Percentiles rank a stretch among this genome's conserved stretches.
Conservation (phyloP, 2,113 vertebrate species). For the Aplodontia rufa region DNA sequence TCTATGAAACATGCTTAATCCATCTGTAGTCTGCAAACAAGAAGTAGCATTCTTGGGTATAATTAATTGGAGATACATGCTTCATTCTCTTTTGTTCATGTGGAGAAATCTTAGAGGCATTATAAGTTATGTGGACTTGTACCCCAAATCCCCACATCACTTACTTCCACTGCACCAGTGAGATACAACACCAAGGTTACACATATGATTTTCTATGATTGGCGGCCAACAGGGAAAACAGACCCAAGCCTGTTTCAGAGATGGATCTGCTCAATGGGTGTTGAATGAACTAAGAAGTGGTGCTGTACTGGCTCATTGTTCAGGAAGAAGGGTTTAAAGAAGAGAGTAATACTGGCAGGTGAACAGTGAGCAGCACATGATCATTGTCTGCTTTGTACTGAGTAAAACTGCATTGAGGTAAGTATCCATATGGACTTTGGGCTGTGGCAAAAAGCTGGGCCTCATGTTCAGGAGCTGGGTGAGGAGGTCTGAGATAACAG, state of each 20-base stretch:
- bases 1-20: not conserved
- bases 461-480: not conserved
- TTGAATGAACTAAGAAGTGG: no score
- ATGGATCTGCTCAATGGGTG: not conserved
- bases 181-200: not conserved
- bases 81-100: not conserved
- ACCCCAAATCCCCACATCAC: not conserved
- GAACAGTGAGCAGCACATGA: not conserved
- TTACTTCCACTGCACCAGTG: not conserved
- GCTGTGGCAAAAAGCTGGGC: not conserved
- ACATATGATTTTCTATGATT: not conserved
- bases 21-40: not conserved
- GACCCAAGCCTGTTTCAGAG: not conserved
- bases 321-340: not conserved
- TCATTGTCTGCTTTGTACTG: rapidly evolving
- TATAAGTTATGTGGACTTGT: not conserved
- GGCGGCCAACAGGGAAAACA: not conserved
- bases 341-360: not conserved
- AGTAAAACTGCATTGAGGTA: no score
- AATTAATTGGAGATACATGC: not conserved
- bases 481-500: not conserved
- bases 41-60: not conserved
- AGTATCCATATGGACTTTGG: not conserved
- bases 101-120: not conserved
- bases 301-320: not conserved